Base-by-base conservation (phyloP, 2,888 invertebrate species). In the Nomada hirtipes region DNA sequence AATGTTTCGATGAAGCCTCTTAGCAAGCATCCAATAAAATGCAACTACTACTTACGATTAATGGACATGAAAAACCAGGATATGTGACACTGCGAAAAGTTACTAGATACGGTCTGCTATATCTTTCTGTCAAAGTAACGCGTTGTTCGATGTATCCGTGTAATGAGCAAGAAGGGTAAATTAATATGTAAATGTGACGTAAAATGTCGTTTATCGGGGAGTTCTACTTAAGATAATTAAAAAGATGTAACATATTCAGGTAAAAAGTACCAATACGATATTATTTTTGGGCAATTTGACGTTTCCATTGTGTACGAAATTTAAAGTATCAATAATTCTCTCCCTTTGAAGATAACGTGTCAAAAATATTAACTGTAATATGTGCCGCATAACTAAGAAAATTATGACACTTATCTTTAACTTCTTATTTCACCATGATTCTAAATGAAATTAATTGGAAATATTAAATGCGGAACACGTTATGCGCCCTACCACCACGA, bases 51-150 rank as follows among this genome's bases (percentile, higher is more conserved):
- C n/a, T 60, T 4, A 26, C n/a, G 57, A 64, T 57, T 50, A 44
- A 50, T 57, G 59, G 47, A 57, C 65, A 57, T 26, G 44, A 71
- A 69, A 72, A 65, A 42, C 50, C 47, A 60, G 29, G 29, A 44
- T 78, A 79, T 78, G 26, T 63, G 65, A 68, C 63, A 53, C 61
- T 47, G 72, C 53, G 52, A 82, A 88, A 88, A 89, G 69, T 88
- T 68, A 88, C 89, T 84, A 89, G 83, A 82, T 85, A 85, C 82
- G 80, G 89, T 89, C 89, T 89, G 89, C 89, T 89, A 85, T 82
- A 84, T 83, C 79, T 69, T 86, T 82, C 89, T 89, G 89, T 89
- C 89, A 89, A 89, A 87, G 57, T 71, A 85, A 79, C 47, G 69
- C 73, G 73, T 87, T 85, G 76, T 69, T 71, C 53, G 79, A 76